Conservation (phyloP, 1,140 invertebrate genomes). For the Prorops nasuta region DNA sequence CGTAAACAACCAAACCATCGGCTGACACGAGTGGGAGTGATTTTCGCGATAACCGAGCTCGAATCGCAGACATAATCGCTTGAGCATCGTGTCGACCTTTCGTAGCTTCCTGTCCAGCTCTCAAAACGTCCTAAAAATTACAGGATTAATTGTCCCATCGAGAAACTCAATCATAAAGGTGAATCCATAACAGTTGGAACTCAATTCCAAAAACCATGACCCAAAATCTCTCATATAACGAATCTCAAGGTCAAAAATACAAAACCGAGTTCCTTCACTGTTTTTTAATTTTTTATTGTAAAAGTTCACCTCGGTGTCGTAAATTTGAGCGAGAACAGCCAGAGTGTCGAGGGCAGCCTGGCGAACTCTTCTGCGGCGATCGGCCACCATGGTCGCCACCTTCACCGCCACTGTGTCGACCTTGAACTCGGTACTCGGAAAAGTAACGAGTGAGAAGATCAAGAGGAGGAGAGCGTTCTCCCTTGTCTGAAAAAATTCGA, state of each 20-base stretch:
- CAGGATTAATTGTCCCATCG: no score
- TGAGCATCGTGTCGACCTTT: constrained; percentile 48
- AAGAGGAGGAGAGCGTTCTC: constrained; percentile 77
- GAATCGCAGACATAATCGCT: constrained; percentile 56
- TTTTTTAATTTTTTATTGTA: no score
- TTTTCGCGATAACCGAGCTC: constrained; percentile 62
- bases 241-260: no score
- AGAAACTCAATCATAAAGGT: no score
- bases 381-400: constrained; percentile 62
- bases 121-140: constrained; percentile 49
- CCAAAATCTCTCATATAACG: no score
- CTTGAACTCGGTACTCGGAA: constrained; percentile 80
- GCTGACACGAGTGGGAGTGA: constrained; percentile 64
- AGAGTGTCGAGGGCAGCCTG: constrained; percentile 80
- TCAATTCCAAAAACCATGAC: no score
- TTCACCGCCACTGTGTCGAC: constrained; percentile 61
- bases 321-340: constrained; percentile 73
- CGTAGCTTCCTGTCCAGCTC: constrained; percentile 52
- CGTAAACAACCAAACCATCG: constrained; percentile 71
- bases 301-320: constrained; percentile 58
- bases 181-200: no score
- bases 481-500: constrained; percentile 57
- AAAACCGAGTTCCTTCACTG: no score
- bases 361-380: constrained; percentile 71
- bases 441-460: constrained; percentile 73